Percentiles rank a stretch among this genome's conserved stretches.
Conservation (phyloP, 2,888 invertebrate species). For the Phyllotreta cruciferae region DNA sequence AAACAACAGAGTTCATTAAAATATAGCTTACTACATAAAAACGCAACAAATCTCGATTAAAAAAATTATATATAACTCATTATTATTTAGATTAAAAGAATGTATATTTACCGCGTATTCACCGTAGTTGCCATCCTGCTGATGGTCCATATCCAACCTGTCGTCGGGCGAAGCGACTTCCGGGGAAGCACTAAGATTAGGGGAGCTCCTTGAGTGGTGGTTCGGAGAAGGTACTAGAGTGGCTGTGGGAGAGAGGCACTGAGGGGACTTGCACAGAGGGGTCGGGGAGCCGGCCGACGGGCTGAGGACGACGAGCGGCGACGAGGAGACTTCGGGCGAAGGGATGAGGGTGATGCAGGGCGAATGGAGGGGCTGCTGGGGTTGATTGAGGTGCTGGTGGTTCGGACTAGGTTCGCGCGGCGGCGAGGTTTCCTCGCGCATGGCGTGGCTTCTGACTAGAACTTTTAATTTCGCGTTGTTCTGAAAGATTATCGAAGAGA, state of each 20-base stretch:
- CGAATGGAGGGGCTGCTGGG: conserved; percentile 44
- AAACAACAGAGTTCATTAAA: no score
- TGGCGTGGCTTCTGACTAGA: conserved; percentile 87
- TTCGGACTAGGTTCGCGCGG: conserved; percentile 61
- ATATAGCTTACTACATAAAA: no score
- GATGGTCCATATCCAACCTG: conserved; percentile 29
- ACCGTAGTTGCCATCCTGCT: conserved; percentile 29
- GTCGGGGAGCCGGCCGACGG: conserved; percentile 47
- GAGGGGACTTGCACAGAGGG: conserved; percentile 45
- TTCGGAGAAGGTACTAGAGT: conserved; percentile 51
- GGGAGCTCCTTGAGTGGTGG: conserved; percentile 46
- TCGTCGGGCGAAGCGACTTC: conserved; percentile 30
- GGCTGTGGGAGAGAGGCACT: conserved; percentile 52
- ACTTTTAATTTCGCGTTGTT: conserved; percentile 79
- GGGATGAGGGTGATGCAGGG: conserved; percentile 57
- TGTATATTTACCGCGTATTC: conserved; percentile 32
- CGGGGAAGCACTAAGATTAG: conserved; percentile 36
- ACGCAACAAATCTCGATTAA: no score
- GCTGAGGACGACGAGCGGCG: conserved; percentile 52
- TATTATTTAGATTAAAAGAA: not conserved
- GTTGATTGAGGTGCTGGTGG: conserved; percentile 14
- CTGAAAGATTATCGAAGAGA: conserved; percentile 56
- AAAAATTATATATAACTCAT: no score
- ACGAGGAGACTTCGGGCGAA: conserved; percentile 46
- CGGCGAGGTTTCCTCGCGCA: conserved; percentile 80